Evolutionary conservation across 64 coral and sea anemone genomes (phyloP).

Genomic region (Cladopsammia gracilis): DNA sequence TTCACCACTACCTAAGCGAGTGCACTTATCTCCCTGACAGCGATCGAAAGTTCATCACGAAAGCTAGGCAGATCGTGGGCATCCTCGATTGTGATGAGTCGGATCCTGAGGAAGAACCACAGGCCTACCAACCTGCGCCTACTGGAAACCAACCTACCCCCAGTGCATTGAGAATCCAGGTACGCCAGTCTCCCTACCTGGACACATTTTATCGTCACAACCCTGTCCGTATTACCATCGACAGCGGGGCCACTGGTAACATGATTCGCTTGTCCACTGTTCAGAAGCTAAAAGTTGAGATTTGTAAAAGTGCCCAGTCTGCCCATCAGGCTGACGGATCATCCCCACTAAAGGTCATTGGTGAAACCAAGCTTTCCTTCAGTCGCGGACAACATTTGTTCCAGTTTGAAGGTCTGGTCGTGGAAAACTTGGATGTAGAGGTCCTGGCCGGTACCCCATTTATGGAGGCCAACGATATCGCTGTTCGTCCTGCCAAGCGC

Average conservation of each 20-base stretch:
- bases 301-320: neutral
- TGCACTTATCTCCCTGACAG: too few species aligned
- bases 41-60: too few species aligned
- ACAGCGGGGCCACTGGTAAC: constrained; percentile 14
- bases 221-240: neutral
- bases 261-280: constrained; percentile 14
- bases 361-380: neutral
- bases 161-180: neutral
- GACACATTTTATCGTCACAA: constrained; percentile 38
- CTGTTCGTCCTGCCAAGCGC: constrained; percentile 22
- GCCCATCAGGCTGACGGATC: constrained; percentile 5
- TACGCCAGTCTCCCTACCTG: constrained; percentile 33
- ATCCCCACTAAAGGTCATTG: neutral
- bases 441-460: constrained; percentile 47
- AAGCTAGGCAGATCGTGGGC: constrained; percentile 43
- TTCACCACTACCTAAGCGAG: too few species aligned
- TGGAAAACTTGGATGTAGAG: constrained; percentile 19
- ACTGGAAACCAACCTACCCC: neutral
- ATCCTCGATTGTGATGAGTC: constrained; percentile 38
- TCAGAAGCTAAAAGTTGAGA: neutral
- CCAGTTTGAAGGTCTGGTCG: constrained; percentile 22
- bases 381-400: neutral
- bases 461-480: constrained; percentile 62
- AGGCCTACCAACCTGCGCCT: neutral
- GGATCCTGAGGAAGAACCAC: neutral